Evolutionary conservation across 1,140 invertebrate genomes (phyloP), one percentile per base, ranked within the genome.

Genomic region (Diplogasteroides magnus): DNA sequence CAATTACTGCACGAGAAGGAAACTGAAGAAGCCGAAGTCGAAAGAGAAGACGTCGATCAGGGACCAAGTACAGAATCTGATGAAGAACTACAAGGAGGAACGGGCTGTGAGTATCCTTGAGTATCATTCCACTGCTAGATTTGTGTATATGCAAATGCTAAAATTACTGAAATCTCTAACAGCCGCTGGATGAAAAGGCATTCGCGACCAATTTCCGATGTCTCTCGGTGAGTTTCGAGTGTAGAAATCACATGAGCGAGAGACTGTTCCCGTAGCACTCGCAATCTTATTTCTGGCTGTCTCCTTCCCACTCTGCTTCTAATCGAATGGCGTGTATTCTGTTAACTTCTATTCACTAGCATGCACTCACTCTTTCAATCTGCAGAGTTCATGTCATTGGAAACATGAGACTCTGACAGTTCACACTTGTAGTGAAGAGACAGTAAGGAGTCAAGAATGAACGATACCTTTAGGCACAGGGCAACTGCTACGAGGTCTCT

Each of bases 1-100:
- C 57, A 79, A 78, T 48, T 78, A 78, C 61, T 78, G 77, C 63
- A 77, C 73, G 31, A 59, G 77, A 28, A 48, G 77, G 31, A 78
- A 77, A 68, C 62, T 57, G 14, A 58, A 67, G 25, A 73, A 80
- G 61, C 32, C 58, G n/a, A n/a, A 25, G 19, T 59, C 55, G 23
- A n/a, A n/a, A n/a, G 29, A 61, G 29, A 28, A 32, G 15, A 23
- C 74, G 31, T 70, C 63, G 25, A 37, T 72, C 25, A 56, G 64
- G 13, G 67, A 73, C 58, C 73, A 72, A 74, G 77, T 74, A 11
- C 64, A 79, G 63, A 60, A 72, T 31, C 67, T 79, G 27, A 68
- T 71, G n/a, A 60, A 60, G 23, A 68, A 74, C 28, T 75, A 74
- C 63, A 72, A 65, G 28, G 65, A 67, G 55, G 68, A 68, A 14